Conservation (phyloP, 2,113 vertebrate species). For the Tenrec ecaudatus region DNA sequence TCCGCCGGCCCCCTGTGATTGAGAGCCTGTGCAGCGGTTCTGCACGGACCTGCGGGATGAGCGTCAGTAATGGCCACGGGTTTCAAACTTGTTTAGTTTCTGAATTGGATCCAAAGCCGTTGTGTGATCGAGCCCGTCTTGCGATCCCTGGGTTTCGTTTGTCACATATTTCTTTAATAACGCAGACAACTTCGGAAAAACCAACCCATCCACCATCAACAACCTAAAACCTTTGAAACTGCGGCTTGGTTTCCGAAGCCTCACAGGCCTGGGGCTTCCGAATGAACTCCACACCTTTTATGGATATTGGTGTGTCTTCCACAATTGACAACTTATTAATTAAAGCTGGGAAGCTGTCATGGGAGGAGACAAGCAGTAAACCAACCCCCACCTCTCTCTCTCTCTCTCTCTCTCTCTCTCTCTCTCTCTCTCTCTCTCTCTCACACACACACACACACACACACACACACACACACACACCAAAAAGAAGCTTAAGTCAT, state of each 20-base stretch:
- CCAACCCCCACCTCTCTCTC: no score
- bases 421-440: no score
- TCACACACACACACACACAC: no score
- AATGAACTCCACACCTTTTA: background rate
- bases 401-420: no score
- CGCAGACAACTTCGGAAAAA: background rate
- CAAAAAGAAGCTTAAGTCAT: conserved; percentile 30
- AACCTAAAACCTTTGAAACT: no score
- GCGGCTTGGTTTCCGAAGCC: no score
- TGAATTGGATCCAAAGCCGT: background rate
- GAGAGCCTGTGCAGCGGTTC: no score
- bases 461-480: background rate
- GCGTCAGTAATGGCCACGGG: background rate
- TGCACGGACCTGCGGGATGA: no score
- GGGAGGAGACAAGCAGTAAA: conserved; percentile 42
- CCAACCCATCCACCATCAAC: no score
- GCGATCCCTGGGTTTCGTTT: background rate
- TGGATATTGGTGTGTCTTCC: conserved; percentile 52
- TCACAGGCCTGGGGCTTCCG: no score
- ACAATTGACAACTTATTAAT: conserved; percentile 66
- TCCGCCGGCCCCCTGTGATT: no score
- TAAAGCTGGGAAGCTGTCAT: conserved; percentile 64
- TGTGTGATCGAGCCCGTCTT: background rate
- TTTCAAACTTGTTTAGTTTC: background rate
- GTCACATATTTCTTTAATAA: conserved; percentile 37